Conservation (phyloP, 92 coral and sea anemone genomes). For the Umimayanthus chanpuru region DNA sequence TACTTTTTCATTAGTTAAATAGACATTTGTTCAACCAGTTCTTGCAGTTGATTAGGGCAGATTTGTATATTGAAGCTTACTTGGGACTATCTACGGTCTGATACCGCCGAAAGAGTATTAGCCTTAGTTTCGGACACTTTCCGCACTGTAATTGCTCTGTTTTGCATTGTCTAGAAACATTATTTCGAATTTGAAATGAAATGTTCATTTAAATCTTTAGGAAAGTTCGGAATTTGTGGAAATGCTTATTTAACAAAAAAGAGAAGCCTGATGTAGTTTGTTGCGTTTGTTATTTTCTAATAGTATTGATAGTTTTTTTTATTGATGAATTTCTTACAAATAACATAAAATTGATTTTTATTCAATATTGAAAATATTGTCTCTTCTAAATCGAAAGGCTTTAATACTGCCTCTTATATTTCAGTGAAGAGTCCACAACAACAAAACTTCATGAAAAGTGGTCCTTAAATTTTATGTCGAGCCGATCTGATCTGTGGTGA, state of each 20-base stretch:
- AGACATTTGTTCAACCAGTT: no score
- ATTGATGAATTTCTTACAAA: no score
- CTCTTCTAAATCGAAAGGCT: background rate
- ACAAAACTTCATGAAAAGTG: no score
- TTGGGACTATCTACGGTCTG: background rate
- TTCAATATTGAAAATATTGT: no score
- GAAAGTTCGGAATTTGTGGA: background rate
- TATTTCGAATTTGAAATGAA: no score
- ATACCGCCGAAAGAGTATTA: background rate
- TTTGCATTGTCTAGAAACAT: background rate
- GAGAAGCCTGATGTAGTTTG: background rate
- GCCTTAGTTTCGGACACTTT: no score
- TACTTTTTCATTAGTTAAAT: no score
- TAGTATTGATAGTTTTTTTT: no score
- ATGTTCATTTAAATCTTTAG: no score
- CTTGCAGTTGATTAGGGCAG: background rate
- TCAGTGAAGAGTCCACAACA: background rate
- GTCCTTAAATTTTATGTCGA: background rate
- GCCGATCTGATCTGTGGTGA: background rate
- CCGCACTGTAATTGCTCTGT: background rate
- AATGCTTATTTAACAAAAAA: background rate
- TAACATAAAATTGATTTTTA: no score
- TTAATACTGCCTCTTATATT: background rate
- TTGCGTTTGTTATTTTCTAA: background rate
- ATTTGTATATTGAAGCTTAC: no score